Conservation (phyloP, 2,797 vertebrate genomes). For the Chaetophractus vellerosus region DNA sequence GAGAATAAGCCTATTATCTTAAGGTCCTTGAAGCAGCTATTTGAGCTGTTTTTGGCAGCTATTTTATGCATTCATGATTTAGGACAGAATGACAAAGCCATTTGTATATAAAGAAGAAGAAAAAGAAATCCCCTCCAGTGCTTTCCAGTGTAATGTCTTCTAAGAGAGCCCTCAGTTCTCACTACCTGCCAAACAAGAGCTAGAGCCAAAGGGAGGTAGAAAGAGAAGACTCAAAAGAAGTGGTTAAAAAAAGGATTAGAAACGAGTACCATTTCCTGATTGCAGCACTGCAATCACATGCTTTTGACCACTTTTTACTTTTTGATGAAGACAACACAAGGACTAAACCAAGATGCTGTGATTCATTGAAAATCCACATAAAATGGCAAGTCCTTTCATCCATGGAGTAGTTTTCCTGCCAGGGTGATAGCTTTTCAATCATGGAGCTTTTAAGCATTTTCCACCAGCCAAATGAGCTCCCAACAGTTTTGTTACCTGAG, state of each 20-base stretch:
- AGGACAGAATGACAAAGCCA: constrained; percentile 74
- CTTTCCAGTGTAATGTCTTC: constrained; percentile 75
- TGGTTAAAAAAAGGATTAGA: background rate
- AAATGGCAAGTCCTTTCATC: background rate
- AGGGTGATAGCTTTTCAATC: background rate
- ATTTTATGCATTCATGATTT: constrained; percentile 63
- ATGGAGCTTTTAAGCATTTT: background rate
- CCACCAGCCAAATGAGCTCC: background rate
- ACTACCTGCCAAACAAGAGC: constrained; percentile 71
- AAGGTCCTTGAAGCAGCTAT: background rate
- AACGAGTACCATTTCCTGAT: background rate
- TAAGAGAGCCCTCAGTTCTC: constrained; percentile 71
- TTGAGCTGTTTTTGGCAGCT: constrained; percentile 58
- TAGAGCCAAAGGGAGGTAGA: constrained; percentile 39
- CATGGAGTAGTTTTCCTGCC: background rate
- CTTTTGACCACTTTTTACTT: background rate
- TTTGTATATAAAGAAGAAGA: constrained; percentile 37
- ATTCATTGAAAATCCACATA: background rate
- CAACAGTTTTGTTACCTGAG: constrained; percentile 54
- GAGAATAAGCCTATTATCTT: constrained; percentile 32
- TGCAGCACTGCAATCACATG: fast-evolving
- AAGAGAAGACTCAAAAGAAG: constrained; percentile 62
- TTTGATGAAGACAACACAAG: background rate
- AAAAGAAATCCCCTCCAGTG: background rate
- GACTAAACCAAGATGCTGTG: background rate